Percentiles rank a stretch among this genome's conserved stretches.
phyloP scores from a whole-genome alignment of 2,113 vertebrate species.

The Candoia aspera region DNA sequence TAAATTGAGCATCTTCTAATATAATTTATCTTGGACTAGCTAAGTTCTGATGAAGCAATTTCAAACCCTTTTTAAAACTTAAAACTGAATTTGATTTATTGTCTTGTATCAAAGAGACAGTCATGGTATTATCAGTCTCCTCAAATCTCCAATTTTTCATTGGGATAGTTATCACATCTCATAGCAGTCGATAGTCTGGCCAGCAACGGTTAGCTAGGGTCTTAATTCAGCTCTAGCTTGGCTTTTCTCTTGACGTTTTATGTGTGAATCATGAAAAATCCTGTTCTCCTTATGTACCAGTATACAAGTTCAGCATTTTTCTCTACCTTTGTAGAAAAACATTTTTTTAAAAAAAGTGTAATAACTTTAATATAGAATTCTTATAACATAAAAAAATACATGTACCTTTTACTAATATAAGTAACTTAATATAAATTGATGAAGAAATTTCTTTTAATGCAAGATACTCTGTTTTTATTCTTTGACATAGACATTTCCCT shows the following conservation, averaged over 20 bases:
- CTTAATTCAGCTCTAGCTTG: background rate
- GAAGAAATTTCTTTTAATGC: background rate
- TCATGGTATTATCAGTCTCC: background rate
- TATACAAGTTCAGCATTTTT: background rate
- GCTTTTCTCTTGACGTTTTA: background rate
- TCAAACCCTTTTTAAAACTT: background rate
- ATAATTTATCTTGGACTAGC: background rate
- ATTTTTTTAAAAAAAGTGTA: background rate
- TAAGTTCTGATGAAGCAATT: background rate
- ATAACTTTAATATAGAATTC: background rate
- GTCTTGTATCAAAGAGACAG: background rate
- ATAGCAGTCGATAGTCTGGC: background rate
- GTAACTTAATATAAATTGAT: background rate
- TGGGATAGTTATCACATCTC: background rate
- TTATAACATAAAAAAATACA: background rate
- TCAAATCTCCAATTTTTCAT: background rate
- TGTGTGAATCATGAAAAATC: background rate
- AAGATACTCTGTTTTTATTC: background rate
- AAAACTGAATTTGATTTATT: background rate
- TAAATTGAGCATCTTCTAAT: background rate
- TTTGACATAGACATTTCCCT: background rate
- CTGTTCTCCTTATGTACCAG: background rate
- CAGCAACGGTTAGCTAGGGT: background rate
- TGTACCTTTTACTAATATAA: background rate
- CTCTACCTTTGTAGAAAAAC: background rate